These are phyloP conservation scores for Pseudopodoces humilis DNA, from an alignment of 2,113 vertebrate genomes.

Conservation along the genomic window DNA sequence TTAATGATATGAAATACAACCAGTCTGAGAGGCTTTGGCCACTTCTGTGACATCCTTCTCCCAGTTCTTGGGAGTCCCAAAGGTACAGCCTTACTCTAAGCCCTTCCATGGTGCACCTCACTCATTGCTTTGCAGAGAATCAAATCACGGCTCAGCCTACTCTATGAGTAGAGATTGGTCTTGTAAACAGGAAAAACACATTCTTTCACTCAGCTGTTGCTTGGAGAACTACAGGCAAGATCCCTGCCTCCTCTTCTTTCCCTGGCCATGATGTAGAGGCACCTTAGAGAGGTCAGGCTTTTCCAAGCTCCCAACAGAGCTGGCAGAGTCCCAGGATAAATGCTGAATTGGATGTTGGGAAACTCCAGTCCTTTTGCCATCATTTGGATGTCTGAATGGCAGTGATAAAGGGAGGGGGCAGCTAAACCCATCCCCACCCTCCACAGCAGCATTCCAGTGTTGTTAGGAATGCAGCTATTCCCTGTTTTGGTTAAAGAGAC, in stretches of 20 bases:
- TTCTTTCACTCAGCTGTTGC: neutral
- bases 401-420: neutral
- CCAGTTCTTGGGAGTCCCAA: neutral
- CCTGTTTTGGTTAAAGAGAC: slow-evolving; percentile 25
- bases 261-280: neutral
- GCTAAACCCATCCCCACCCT: neutral
- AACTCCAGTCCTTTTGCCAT: neutral
- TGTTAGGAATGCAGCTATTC: slow-evolving; percentile 26
- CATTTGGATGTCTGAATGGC: neutral
- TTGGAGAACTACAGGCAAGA: neutral
- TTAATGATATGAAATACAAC: neutral
- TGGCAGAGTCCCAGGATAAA: neutral
- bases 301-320: neutral
- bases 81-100: neutral
- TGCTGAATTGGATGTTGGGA: neutral
- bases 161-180: neutral
- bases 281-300: neutral
- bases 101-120: neutral
- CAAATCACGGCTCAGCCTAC: neutral
- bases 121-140: neutral
- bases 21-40: neutral
- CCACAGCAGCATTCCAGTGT: neutral
- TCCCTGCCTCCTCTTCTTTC: neutral
- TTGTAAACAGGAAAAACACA: neutral
- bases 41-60: neutral